Evolutionary conservation across 2,888 invertebrate genomes (phyloP).

Genomic region (Entomobrya multifasciata): DNA sequence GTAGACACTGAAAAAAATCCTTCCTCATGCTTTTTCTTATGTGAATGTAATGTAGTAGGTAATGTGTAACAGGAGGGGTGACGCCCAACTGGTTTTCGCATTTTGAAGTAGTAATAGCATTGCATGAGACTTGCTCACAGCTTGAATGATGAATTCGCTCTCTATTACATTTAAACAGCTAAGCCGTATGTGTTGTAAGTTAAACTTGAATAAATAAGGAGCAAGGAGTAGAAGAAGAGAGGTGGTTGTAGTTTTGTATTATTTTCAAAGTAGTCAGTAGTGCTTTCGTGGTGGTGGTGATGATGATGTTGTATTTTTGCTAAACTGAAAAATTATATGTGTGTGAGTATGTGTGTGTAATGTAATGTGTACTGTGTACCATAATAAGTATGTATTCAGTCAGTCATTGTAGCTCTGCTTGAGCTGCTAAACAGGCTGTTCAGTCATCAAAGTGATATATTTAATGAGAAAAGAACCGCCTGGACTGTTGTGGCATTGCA

Average conservation of each 20-base stretch:
- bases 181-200: constrained; percentile 1
- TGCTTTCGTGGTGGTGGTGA: not conserved
- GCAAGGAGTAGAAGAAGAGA: too few relatives aligned
- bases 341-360: not conserved
- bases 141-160: constrained; percentile 72
- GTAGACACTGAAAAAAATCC: constrained; percentile 2
- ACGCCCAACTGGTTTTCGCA: constrained; percentile 75
- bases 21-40: not conserved
- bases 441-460: constrained; percentile 47
- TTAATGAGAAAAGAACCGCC: constrained; percentile 51
- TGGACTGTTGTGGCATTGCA: constrained; percentile 13
- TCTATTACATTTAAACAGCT: constrained; percentile 42
- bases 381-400: not conserved
- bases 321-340: constrained; percentile 50
- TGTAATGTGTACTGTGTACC: not conserved
- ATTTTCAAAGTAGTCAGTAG: not conserved
- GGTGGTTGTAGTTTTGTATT: not conserved
- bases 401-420: constrained; percentile 7
- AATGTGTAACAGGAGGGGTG: constrained; percentile 55
- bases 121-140: constrained; percentile 72
- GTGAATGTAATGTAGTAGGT: not conserved
- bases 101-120: constrained; percentile 71
- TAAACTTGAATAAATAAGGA: constrained; percentile 34
- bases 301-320: constrained; percentile 15
- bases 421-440: constrained; percentile 31